Conservation (phyloP, 2,888 invertebrate species). For the Fragum fragum region DNA sequence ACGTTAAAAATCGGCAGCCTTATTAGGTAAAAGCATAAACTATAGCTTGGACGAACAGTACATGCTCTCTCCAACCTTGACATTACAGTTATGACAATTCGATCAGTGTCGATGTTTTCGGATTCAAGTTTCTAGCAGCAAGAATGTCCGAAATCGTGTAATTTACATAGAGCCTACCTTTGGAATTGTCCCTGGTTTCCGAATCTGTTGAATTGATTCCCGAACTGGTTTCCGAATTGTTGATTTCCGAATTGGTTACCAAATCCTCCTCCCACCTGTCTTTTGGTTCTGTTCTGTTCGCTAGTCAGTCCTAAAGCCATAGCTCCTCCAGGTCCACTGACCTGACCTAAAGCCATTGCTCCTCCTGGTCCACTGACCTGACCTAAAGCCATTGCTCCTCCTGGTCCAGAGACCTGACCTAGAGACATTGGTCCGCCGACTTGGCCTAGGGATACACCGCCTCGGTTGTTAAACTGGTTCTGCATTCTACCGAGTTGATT, state of each 20-base stretch:
- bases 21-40: no score
- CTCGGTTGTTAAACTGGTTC: background rate
- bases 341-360: constrained; percentile 18
- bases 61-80: no score
- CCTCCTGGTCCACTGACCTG: background rate
- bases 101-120: no score
- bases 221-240: constrained; percentile 29
- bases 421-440: background rate
- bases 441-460: background rate
- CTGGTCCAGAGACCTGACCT: background rate
- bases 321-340: background rate
- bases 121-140: no score
- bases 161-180: no score
- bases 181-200: constrained; percentile 10
- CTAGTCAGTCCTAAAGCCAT: background rate
- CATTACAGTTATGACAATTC: no score
- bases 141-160: no score
- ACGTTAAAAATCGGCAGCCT: no score
- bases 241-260: constrained; percentile 29
- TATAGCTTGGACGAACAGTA: no score
- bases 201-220: constrained; percentile 24
- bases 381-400: constrained; percentile 18
- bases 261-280: constrained; percentile 11
- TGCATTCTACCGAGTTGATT: background rate
- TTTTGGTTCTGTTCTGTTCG: background rate